Evolutionary conservation across 1,140 invertebrate genomes (phyloP).

Genomic region (Centruroides vittatus): DNA sequence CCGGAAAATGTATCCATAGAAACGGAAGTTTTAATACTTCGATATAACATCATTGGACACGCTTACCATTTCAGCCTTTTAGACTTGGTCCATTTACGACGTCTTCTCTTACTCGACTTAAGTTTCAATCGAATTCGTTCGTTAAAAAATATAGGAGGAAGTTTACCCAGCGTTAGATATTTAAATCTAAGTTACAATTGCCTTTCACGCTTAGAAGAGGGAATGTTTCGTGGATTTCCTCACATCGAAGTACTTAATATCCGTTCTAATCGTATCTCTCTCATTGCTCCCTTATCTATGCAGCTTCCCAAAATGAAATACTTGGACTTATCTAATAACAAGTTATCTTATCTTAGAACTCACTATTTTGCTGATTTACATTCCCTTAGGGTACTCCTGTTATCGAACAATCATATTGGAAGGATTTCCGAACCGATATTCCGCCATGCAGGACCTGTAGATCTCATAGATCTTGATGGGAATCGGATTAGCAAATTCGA

Average conservation of each 20-base stretch:
- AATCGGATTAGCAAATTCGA: conserved; percentile 1
- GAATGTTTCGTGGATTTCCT: neutral
- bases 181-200: conserved; percentile 2
- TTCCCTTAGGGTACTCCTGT: neutral
- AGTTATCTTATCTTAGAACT: neutral
- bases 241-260: neutral
- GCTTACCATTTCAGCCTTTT: neutral
- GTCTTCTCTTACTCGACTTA: neutral
- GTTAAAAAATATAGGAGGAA: neutral
- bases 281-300: neutral
- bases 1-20: conserved; percentile 1
- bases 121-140: neutral
- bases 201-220: neutral
- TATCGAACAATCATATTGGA: neutral
- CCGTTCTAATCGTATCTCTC: neutral
- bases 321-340: neutral
- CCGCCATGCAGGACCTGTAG: neutral
- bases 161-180: neutral
- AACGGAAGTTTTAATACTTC: neutral
- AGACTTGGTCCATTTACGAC: neutral
- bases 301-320: neutral
- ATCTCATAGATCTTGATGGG: neutral
- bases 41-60: neutral
- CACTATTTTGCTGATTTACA: neutral
- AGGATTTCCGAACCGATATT: neutral